These are phyloP conservation scores for Cyclophora albipunctata DNA, from an alignment of 2,888 invertebrate species.

Conservation along the genomic window DNA sequence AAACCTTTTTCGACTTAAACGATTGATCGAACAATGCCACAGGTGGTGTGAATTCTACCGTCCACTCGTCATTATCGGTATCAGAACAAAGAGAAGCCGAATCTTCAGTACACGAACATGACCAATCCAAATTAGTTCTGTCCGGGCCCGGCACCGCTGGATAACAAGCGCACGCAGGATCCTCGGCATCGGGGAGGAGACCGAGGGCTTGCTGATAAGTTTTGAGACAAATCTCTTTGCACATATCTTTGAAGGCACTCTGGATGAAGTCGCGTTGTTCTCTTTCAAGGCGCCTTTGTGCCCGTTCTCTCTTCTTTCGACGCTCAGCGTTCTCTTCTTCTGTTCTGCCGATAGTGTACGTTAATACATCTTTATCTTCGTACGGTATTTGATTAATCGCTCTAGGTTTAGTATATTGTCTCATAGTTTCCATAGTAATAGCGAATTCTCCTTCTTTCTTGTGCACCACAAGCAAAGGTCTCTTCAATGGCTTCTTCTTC, in stretches of 20 bases:
- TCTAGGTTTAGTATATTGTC: conserved; percentile 44
- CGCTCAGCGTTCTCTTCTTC: conserved; percentile 58
- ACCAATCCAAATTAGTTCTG: conserved; percentile 38
- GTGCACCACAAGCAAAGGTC: conserved; percentile 54
- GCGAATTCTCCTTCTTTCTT: conserved; percentile 62
- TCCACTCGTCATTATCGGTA: conserved; percentile 65
- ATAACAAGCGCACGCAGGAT: conserved; percentile 52
- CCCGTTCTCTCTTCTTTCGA: conserved; percentile 49
- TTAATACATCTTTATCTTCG: conserved; percentile 56
- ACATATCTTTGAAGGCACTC: conserved; percentile 58
- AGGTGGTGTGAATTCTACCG: conserved; percentile 67
- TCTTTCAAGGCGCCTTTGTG: conserved; percentile 52
- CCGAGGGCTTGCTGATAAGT: conserved; percentile 65
- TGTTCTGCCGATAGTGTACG: conserved; percentile 60
- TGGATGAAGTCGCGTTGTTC: conserved; percentile 57
- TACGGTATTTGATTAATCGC: conserved; percentile 56
- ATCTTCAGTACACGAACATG: conserved; percentile 62
- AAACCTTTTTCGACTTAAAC: conserved; percentile 42
- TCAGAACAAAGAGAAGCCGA: conserved; percentile 40
- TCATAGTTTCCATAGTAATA: conserved; percentile 67
- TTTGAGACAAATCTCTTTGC: conserved; percentile 60
- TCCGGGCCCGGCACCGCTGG: conserved; percentile 42
- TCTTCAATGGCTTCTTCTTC: conserved; percentile 46
- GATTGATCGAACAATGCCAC: conserved; percentile 50
- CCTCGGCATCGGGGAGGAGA: conserved; percentile 50